Conservation (phyloP, 2,888 invertebrate genomes). For the Abscondita cerata region DNA sequence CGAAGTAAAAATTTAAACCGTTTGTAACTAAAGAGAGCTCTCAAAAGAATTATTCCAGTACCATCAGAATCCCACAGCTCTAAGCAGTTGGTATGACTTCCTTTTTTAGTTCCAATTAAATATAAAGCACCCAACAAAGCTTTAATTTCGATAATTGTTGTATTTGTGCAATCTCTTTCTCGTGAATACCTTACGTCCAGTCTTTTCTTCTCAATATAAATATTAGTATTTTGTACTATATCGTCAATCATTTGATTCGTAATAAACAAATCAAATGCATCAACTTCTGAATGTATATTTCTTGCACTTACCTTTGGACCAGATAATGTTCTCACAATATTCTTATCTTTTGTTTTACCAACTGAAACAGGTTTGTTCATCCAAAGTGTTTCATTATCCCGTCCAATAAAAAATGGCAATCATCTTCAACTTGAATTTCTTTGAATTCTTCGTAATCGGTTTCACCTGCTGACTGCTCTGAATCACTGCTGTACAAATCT, state of each 20-base stretch:
- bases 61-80: too few relatives aligned
- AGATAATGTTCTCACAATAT: background rate
- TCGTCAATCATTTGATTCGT: background rate
- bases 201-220: too few relatives aligned
- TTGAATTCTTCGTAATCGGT: too few relatives aligned
- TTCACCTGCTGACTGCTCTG: too few relatives aligned
- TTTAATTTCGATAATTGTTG: background rate
- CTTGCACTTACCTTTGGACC: conserved; percentile 1
- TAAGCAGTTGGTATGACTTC: too few relatives aligned
- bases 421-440: conserved; percentile 1
- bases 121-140: background rate
- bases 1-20: conserved; percentile 2
- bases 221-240: too few relatives aligned
- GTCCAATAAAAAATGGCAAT: conserved; percentile 1
- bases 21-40: too few relatives aligned
- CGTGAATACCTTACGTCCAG: too few relatives aligned
- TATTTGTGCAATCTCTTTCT: background rate
- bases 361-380: background rate
- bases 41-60: too few relatives aligned
- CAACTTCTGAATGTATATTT: background rate
- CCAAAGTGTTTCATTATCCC: too few relatives aligned
- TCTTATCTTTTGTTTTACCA: conserved; percentile 4
- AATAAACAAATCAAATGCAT: background rate
- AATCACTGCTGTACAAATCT: too few relatives aligned
- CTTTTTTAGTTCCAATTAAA: too few relatives aligned